A percentile compares a stretch with the other conserved stretches of the same genome.
These are phyloP conservation scores for Drosophila kurseongensis DNA, from an alignment of 1,140 invertebrate genomes.

Conservation along the genomic window DNA sequence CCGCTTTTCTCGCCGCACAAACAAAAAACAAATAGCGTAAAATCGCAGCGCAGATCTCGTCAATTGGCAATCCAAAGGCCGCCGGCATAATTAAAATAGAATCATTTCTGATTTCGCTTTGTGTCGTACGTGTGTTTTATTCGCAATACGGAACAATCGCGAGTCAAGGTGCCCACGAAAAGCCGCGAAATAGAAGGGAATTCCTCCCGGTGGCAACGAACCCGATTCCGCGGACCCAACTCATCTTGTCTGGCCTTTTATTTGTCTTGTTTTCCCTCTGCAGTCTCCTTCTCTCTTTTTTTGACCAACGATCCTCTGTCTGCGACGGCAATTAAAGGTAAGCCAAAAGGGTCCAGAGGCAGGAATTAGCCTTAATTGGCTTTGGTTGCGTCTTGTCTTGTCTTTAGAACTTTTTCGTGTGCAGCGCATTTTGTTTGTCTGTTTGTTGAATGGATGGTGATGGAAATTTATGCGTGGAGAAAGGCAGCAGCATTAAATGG, in stretches of 20 bases:
- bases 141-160: slow-evolving; percentile 70
- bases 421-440: slow-evolving; percentile 32
- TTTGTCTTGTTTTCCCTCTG: background rate
- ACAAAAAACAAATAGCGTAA: slow-evolving; percentile 4
- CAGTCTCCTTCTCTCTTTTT: background rate
- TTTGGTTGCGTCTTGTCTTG: slow-evolving; percentile 12
- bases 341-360: slow-evolving; percentile 14
- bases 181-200: slow-evolving; percentile 31
- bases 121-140: slow-evolving; percentile 7
- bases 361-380: slow-evolving; percentile 68
- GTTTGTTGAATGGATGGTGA: slow-evolving; percentile 23
- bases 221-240: slow-evolving; percentile 16
- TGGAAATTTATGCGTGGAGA: slow-evolving; percentile 65
- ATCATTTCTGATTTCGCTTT: slow-evolving; percentile 39
- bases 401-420: slow-evolving; percentile 39
- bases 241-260: slow-evolving; percentile 8
- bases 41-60: slow-evolving; percentile 53
- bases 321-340: slow-evolving; percentile 21
- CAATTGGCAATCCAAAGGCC: slow-evolving; percentile 79
- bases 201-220: slow-evolving; percentile 51
- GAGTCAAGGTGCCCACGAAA: slow-evolving; percentile 63
- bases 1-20: slow-evolving; percentile 55
- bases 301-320: slow-evolving; percentile 39
- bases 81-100: slow-evolving; percentile 74
- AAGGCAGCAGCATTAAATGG: slow-evolving; percentile 36